These are phyloP conservation scores for Conops quadrifasciatus DNA, from an alignment of 2,888 invertebrate genomes.

Conservation along the genomic window DNA sequence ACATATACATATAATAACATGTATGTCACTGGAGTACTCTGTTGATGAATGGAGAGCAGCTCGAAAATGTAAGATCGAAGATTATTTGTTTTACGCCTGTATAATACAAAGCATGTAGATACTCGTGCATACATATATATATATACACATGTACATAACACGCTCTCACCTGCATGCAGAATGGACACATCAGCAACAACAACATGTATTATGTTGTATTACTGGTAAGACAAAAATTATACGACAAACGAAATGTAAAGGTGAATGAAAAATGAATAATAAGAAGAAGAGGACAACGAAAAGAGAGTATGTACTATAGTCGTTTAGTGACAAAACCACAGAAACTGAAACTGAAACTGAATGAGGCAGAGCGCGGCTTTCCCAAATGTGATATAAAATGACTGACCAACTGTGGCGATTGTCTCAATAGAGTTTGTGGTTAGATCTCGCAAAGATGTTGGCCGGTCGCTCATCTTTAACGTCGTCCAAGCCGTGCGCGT, in stretches of 20 bases:
- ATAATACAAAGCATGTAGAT: no score
- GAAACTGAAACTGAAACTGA: slow-evolving; percentile 54
- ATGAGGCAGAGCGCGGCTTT: slow-evolving; percentile 52
- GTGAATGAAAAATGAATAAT: slow-evolving; percentile 22
- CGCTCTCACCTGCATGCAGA: slow-evolving; percentile 40
- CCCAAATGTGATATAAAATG: slow-evolving; percentile 62
- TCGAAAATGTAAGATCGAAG: slow-evolving; percentile 14
- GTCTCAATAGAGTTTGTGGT: slow-evolving; percentile 65
- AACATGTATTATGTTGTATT: slow-evolving; percentile 24
- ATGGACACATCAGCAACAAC: slow-evolving; percentile 33
- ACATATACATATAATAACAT: no score
- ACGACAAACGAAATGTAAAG: slow-evolving; percentile 13
- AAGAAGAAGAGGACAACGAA: slow-evolving; percentile 8
- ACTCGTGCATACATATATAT: no score
- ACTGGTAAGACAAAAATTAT: slow-evolving; percentile 9
- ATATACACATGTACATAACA: slow-evolving; percentile 55
- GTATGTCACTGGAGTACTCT: neutral
- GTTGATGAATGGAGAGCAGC: neutral
- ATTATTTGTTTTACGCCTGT: slow-evolving; percentile 15
- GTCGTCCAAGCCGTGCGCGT: slow-evolving; percentile 40
- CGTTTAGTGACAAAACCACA: slow-evolving; percentile 48
- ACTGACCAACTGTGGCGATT: slow-evolving; percentile 61
- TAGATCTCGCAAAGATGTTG: slow-evolving; percentile 65
- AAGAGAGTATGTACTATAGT: slow-evolving; percentile 33
- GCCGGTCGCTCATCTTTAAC: slow-evolving; percentile 52